Evolutionary conservation across 2,888 invertebrate genomes (phyloP).

Genomic region (Amphiduros pacificus): DNA sequence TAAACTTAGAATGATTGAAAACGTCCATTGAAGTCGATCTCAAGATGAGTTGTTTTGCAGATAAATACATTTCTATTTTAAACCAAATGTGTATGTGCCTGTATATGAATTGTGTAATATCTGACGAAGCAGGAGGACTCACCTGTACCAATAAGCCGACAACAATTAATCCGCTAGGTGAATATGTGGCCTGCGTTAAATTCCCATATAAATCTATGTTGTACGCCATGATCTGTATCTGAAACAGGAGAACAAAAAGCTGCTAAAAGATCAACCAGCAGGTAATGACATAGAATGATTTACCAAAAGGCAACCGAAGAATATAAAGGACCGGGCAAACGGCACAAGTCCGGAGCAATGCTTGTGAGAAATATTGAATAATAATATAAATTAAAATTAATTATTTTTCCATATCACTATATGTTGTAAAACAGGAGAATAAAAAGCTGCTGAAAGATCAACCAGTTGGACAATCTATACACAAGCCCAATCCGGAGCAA

Average conservation of each 20-base stretch:
- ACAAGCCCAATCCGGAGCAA: too few species aligned
- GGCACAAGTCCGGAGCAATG: too few species aligned
- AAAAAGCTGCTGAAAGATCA: not conserved
- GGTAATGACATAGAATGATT: not conserved
- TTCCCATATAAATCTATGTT: slow-evolving; percentile 96
- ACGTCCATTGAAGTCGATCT: too few species aligned
- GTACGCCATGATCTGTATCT: slow-evolving; percentile 98
- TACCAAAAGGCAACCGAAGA: not conserved
- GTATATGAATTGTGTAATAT: too few species aligned
- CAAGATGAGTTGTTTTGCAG: too few species aligned
- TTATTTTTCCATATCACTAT: slow-evolving; percentile 93
- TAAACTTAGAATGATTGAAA: too few species aligned
- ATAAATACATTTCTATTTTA: too few species aligned
- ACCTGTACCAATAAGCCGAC: slow-evolving; percentile 94
- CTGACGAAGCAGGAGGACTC: slow-evolving; percentile 57
- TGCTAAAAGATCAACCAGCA: not conserved
- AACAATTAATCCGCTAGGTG: slow-evolving; percentile 93
- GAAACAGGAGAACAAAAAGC: slow-evolving; percentile 41
- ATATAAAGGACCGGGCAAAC: too few species aligned
- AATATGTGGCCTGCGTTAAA: slow-evolving; percentile 90
- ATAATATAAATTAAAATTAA: too few species aligned
- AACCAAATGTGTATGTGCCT: too few species aligned
- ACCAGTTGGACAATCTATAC: too few species aligned
- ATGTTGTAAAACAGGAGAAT: slow-evolving; percentile 75
- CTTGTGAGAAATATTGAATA: too few species aligned